Base-by-base conservation (phyloP, 2,888 invertebrate genomes). In the Scaptomyza reducta region DNA sequence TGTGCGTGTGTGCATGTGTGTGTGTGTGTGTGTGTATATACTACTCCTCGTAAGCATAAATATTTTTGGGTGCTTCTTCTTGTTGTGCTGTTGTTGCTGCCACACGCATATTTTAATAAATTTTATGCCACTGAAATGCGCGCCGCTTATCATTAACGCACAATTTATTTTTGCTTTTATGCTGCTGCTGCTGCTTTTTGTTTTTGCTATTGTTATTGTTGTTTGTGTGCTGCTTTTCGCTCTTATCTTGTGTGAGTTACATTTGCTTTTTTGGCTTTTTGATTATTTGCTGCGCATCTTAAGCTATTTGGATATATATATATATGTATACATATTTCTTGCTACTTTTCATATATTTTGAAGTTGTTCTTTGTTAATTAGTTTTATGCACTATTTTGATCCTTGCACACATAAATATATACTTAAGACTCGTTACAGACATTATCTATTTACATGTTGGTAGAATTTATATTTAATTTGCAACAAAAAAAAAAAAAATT, bases 81-180 rank as follows among this genome's bases (percentile, higher is more conserved):
- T 18, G 6, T 47, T 56, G 60, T 45, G 44, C 47, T 33, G 47
- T 18, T 7, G 7, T 6, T 29, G 29, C 29, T 67, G 72, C 51
- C 56, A 54, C 63, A 70, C 83, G 83, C 88, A 87, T 85, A 87
- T 87, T 85, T 87, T 85, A 76, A 87, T 85, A 87, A 87, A 85
- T 85, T 85, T 85, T 82, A 85, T 85, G 85, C 83, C 73, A 74
- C 72, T 74, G 79, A 85, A 85, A 87, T 87, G 78, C 75, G 83
- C 77, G 68, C 79, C 75, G 85, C 88, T 88, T 87, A 87, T 87
- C 86, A 88, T 88, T 88, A 88, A 88, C 88, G 86, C 88, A 88
- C 88, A 88, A 85, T 85, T 85, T 87, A 85, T 87, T 87, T 85
- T 85, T 85, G 87, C 84, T 87, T 87, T 87, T 84, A 79, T 87